A percentile compares a stretch with the other conserved stretches of the same genome.
These are phyloP conservation scores for Poeciliopsis infans DNA, from an alignment of 2,797 vertebrate species.

Conservation along the genomic window DNA sequence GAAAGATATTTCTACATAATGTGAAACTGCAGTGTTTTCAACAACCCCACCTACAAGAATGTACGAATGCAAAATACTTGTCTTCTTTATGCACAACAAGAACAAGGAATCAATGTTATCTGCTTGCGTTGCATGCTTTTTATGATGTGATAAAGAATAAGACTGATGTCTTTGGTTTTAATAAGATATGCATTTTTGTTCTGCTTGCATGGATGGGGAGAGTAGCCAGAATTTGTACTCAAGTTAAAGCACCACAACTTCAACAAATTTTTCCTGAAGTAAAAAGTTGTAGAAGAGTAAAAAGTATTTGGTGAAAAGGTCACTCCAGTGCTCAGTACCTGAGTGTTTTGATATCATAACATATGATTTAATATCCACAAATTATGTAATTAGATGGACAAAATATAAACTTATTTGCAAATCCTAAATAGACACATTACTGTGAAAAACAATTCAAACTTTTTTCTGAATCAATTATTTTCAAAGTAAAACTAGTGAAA, in stretches of 20 bases:
- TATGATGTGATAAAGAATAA: constrained; percentile 34
- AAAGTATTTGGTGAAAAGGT: neutral
- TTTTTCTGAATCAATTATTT: neutral
- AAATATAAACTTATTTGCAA: neutral
- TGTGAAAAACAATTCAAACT: neutral
- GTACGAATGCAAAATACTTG: constrained; percentile 68
- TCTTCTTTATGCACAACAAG: constrained; percentile 33
- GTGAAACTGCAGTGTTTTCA: constrained; percentile 23
- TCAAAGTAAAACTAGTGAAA: neutral
- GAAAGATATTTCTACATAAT: constrained; percentile 45
- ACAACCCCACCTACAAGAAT: constrained; percentile 38
- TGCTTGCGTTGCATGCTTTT: constrained; percentile 27
- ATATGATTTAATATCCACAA: neutral
- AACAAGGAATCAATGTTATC: constrained; percentile 28
- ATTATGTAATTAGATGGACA: neutral
- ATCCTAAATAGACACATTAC: neutral
- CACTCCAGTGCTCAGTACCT: neutral
- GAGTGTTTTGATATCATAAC: neutral
- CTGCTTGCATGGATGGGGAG: neutral
- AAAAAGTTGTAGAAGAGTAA: neutral
- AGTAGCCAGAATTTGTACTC: neutral
- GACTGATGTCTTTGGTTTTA: constrained; percentile 33
- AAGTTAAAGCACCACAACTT: neutral
- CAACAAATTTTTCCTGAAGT: neutral
- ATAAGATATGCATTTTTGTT: constrained; percentile 9